Conservation (phyloP, 2,888 invertebrate genomes). For the Rotaria magnacalcarata region DNA sequence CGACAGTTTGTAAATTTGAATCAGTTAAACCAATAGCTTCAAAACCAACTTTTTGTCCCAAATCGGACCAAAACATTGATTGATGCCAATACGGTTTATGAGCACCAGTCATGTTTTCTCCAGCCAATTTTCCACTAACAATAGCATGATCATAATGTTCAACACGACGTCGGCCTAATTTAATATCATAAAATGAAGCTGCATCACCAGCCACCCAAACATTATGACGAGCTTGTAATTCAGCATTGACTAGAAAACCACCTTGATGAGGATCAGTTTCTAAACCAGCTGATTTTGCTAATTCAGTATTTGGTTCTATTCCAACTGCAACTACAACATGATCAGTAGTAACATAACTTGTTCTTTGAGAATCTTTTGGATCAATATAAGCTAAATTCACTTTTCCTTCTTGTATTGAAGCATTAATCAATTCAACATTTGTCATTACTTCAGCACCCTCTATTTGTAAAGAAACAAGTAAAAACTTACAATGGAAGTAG, state of each 20-base stretch:
- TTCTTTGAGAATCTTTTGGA: slow-evolving; percentile 58
- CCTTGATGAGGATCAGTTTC: slow-evolving; percentile 75
- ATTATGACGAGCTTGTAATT: slow-evolving; percentile 71
- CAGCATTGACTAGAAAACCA: slow-evolving; percentile 84
- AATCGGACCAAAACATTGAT: slow-evolving; percentile 94
- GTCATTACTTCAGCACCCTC: slow-evolving; percentile 69
- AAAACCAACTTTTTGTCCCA: slow-evolving; percentile 82
- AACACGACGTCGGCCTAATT: slow-evolving; percentile 79
- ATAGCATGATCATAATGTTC: slow-evolving; percentile 96
- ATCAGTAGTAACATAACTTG: slow-evolving; percentile 62
- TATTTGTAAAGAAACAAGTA: slow-evolving; percentile 45
- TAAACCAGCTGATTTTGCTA: slow-evolving; percentile 72
- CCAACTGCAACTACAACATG: slow-evolving; percentile 78
- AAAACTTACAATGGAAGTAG: not conserved
- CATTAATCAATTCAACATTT: slow-evolving; percentile 60
- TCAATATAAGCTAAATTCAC: slow-evolving; percentile 32
- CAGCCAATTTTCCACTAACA: slow-evolving; percentile 86
- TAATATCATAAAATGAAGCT: slow-evolving; percentile 64
- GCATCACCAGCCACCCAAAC: slow-evolving; percentile 69
- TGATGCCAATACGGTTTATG: slow-evolving; percentile 77
- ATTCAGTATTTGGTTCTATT: slow-evolving; percentile 71
- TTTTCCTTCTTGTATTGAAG: slow-evolving; percentile 49
- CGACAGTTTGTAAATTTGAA: slow-evolving; percentile 72
- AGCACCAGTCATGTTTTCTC: slow-evolving; percentile 88
- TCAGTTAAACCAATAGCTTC: slow-evolving; percentile 89